Base-by-base conservation (phyloP, 2,888 invertebrate genomes). In the Synergus gifuensis region DNA sequence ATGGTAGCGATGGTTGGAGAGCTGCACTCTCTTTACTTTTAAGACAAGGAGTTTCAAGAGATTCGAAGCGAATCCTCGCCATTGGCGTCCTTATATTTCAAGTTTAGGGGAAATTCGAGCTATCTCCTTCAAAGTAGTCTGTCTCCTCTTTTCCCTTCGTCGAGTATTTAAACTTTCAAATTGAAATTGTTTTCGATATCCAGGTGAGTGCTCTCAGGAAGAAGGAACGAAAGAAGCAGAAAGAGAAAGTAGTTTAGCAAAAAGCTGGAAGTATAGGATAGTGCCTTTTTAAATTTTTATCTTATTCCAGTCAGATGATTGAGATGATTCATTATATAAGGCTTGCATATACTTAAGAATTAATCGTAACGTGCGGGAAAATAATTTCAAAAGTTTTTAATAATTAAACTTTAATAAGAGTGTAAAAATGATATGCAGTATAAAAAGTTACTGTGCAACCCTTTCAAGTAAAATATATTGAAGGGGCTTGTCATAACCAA, bases 161-260 rank as follows among this genome's bases (percentile, higher is more conserved):
- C 64, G 82, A 83, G 86, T 89, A 88, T 89, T 89, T 89, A 90
- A 90, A 91, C 90, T 91, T 90, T 89, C 87, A 89, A 89, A 91
- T 91, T 88, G 90, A 90, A 91, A 91, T 90, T 90, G 89, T 91
- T 91, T 88, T 89, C 89, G 88, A 90, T 90, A 90, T 89, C 28
- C 67, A 67, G 11, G 22, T 67, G 85, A 89, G 88, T 88, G 87
- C 85, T 84, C 86, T 87, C 82, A 40, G 83, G 85, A 84, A 83
- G 78, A 60, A 66, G 60, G 22, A 22, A 2, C 12, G 44, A 67
- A 67, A 46, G 12, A 18, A 54, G 5, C n/a, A n/a, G 54, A 54
- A 54, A 54, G 8, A 54, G n/a, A n/a, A 54, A 54, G n/a, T n/a
- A 54, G 54, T 54, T 54, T 8, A 54, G 5, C n/a, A 54, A 5